phyloP scores from a whole-genome alignment of 1,140 invertebrate genomes.

The Protaetia brevitarsis region DNA sequence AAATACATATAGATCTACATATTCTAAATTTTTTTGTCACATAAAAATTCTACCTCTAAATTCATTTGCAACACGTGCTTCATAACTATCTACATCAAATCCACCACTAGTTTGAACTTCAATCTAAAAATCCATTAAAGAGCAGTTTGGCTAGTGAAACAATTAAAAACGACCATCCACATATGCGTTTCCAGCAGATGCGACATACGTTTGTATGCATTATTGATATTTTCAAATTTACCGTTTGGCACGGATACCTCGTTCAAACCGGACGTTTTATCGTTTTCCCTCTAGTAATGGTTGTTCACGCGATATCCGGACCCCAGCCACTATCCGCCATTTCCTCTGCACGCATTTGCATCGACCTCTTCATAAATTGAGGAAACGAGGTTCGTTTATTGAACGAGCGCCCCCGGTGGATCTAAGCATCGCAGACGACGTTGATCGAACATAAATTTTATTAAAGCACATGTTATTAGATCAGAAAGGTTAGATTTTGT shows the following conservation, averaged over 20 bases:
- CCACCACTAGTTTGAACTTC: no score
- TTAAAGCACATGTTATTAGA: neutral
- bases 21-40: no score
- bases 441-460: neutral
- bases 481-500: neutral
- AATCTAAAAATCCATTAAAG: no score
- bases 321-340: neutral
- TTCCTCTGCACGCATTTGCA: conserved; percentile 5
- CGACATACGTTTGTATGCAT: no score
- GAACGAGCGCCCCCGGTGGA: neutral
- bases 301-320: neutral
- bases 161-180: no score
- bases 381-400: neutral
- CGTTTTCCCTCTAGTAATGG: neutral
- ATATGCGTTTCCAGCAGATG: no score
- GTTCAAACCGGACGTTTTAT: neutral
- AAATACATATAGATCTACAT: no score
- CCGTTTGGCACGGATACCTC: neutral
- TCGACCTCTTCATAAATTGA: conserved; percentile 14
- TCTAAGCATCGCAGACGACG: neutral
- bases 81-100: no score
- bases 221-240: no score
- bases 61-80: no score
- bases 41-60: no score
- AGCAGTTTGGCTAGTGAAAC: no score